Evolutionary conservation across 2,888 invertebrate species (phyloP).

Genomic region (Teinopalpus imperialis): DNA sequence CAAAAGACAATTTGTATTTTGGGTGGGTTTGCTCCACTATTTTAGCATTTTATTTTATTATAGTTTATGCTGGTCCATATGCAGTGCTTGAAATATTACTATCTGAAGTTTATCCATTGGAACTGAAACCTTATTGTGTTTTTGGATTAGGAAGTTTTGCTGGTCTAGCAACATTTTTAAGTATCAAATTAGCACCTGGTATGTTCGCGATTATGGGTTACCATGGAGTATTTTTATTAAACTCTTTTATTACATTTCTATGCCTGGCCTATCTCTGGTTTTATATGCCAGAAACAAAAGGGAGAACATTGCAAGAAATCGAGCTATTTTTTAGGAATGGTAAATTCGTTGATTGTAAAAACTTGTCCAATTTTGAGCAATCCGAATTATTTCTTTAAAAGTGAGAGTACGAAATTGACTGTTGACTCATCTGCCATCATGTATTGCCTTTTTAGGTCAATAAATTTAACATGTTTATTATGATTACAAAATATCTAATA

Average conservation of each 20-base stretch:
- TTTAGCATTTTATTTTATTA: conserved; percentile 34
- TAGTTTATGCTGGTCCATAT: conserved; percentile 35
- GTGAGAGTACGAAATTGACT: too few species aligned
- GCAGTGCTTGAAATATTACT: conserved; percentile 37
- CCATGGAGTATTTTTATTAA: conserved; percentile 38
- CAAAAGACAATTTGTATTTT: conserved; percentile 19
- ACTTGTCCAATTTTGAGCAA: background rate
- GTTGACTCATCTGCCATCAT: too few species aligned
- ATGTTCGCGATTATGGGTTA: conserved; percentile 35
- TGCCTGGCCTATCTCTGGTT: conserved; percentile 36
- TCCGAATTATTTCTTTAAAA: background rate
- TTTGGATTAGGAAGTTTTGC: conserved; percentile 30
- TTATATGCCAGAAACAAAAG: conserved; percentile 41
- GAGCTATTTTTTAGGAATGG: conserved; percentile 38
- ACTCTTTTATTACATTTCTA: conserved; percentile 30
- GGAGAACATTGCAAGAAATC: conserved; percentile 41
- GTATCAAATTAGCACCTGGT: conserved; percentile 31
- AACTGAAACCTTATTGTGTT: conserved; percentile 35
- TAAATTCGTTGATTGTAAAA: conserved; percentile 15
- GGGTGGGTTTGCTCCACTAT: conserved; percentile 30
- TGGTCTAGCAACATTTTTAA: conserved; percentile 33
- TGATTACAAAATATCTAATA: too few species aligned
- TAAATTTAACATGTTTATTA: too few species aligned
- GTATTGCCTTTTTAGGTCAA: too few species aligned
- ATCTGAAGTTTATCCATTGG: conserved; percentile 38